A percentile compares a stretch with the other conserved stretches of the same genome.
These are phyloP conservation scores for Euleptes europaea DNA, from an alignment of 2,113 vertebrate species.

Conservation along the genomic window DNA sequence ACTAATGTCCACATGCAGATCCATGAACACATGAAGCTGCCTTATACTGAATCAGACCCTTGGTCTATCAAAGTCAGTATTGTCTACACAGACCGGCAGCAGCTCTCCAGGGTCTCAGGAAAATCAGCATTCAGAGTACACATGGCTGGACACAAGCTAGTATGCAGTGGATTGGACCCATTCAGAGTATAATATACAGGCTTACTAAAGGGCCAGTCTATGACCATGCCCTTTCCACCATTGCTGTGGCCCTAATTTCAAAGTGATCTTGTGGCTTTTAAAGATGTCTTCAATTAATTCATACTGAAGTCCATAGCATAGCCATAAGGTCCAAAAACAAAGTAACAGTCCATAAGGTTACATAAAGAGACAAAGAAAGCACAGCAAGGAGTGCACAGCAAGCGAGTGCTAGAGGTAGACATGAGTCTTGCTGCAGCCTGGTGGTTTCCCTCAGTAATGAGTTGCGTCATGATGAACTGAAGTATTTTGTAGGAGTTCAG, in stretches of 20 bases:
- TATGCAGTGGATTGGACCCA: no score
- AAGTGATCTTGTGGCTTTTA: not conserved
- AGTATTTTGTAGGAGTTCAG: not conserved
- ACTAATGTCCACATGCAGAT: no score
- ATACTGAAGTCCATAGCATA: not conserved
- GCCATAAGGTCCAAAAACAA: not conserved
- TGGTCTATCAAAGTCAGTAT: no score
- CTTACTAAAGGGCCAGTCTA: no score
- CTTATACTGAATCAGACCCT: no score
- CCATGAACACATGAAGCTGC: no score
- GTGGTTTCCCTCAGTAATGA: not conserved
- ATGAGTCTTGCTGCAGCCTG: not conserved
- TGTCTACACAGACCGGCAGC: no score
- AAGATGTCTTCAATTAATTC: not conserved
- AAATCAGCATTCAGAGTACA: no score
- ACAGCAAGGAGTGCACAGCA: no score
- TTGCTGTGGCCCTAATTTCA: not conserved
- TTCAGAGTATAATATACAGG: no score
- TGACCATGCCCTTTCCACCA: not conserved
- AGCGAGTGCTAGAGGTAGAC: not conserved
- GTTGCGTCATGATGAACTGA: not conserved
- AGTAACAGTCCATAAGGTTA: not conserved
- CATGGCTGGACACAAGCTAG: no score
- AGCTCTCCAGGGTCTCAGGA: no score
- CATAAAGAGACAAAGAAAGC: not conserved